A percentile compares a stretch with the other conserved stretches of the same genome.
phyloP scores from a whole-genome alignment of 2,113 vertebrate genomes.

The Chaetura pelagica region DNA sequence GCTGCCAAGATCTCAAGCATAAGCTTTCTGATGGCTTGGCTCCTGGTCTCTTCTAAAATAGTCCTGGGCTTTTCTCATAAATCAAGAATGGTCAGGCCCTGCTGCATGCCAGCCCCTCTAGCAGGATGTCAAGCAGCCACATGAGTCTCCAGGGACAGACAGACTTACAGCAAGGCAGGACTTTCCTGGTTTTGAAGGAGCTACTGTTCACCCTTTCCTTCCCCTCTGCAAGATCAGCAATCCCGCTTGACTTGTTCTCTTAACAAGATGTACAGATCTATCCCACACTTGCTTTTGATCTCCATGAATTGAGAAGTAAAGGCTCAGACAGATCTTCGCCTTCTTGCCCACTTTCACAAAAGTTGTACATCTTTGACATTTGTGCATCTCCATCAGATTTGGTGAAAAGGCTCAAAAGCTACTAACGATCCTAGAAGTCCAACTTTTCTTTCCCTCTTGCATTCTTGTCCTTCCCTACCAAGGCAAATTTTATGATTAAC shows the following conservation, averaged over 20 bases:
- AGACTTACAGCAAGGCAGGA: not conserved
- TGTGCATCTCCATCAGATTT: not conserved
- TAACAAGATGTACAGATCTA: not conserved
- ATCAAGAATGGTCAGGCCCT: not conserved
- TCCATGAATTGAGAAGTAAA: not conserved
- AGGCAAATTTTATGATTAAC: not conserved
- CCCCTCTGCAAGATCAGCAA: not conserved
- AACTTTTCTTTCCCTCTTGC: not conserved
- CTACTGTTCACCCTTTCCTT: not conserved
- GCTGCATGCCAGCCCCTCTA: not conserved
- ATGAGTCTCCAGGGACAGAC: not conserved
- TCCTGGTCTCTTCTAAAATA: not conserved
- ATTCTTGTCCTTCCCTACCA: not conserved
- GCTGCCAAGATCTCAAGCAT: not conserved
- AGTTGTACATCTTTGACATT: not conserved
- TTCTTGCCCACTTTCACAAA: not conserved
- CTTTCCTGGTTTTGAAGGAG: not conserved
- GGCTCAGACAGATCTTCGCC: rapidly evolving
- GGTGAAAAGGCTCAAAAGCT: not conserved
- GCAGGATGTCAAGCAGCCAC: not conserved
- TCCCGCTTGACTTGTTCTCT: not conserved
- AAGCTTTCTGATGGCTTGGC: not conserved
- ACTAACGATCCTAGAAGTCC: not conserved
- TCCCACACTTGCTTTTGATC: not conserved
- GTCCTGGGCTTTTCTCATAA: not conserved